phyloP scores from a whole-genome alignment of 2,888 invertebrate genomes.

The Leptinotarsa tumamoca region DNA sequence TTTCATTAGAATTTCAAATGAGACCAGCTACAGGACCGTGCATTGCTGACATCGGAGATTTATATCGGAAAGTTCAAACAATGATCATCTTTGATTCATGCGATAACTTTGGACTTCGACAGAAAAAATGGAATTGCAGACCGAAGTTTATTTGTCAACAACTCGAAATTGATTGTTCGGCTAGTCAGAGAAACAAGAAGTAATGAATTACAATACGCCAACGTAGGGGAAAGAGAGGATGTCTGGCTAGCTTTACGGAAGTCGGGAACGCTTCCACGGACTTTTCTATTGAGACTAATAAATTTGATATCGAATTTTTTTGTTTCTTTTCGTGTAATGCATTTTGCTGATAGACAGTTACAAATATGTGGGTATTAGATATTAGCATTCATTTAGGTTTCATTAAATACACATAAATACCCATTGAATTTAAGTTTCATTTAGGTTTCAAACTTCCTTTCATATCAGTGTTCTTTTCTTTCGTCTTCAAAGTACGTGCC shows the following conservation, averaged over 20 bases:
- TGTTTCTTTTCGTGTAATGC: background rate
- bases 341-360: too few relatives aligned
- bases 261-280: background rate
- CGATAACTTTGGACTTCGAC: conserved; percentile 18
- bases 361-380: too few relatives aligned
- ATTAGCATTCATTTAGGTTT: too few relatives aligned
- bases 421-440: too few relatives aligned
- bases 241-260: conserved; percentile 1
- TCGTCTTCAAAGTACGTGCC: too few relatives aligned
- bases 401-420: too few relatives aligned
- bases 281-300: background rate
- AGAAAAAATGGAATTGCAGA: conserved; percentile 20
- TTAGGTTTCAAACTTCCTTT: too few relatives aligned
- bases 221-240: background rate
- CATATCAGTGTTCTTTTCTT: too few relatives aligned
- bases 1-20: conserved; percentile 30
- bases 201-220: conserved; percentile 32
- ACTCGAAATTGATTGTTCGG: conserved; percentile 38
- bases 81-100: conserved; percentile 39
- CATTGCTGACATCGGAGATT: conserved; percentile 23
- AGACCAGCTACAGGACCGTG: conserved; percentile 34
- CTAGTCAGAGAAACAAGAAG: conserved; percentile 21
- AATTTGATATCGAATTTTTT: background rate
- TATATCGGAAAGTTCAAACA: conserved; percentile 38
- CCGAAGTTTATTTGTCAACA: conserved; percentile 38